phyloP scores from a whole-genome alignment of 2,888 invertebrate genomes.

The Brachyptera risi region DNA sequence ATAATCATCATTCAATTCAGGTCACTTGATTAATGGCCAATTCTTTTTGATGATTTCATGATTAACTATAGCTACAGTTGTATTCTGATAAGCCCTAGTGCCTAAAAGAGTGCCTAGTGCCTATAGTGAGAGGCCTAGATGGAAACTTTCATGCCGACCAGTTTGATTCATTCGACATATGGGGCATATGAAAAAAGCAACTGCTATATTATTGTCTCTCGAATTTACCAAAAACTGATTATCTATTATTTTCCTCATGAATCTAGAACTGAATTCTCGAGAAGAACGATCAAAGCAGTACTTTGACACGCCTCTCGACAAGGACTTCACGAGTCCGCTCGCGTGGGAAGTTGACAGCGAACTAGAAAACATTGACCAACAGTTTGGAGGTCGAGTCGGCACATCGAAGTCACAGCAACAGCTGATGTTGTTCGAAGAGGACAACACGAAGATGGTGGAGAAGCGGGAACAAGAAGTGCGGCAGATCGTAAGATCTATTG shows the following conservation, averaged over 20 bases:
- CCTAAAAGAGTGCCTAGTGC: too few species aligned
- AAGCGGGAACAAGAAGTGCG: conserved; percentile 85
- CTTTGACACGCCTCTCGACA: conserved; percentile 62
- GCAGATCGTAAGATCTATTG: conserved; percentile 86
- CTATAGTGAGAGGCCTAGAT: too few species aligned
- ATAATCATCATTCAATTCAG: too few species aligned
- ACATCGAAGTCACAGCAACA: conserved; percentile 62
- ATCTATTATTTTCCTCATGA: too few species aligned
- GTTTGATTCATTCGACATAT: too few species aligned
- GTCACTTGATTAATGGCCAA: too few species aligned
- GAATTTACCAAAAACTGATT: conserved; percentile 8
- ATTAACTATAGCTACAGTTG: too few species aligned
- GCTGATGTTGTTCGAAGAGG: conserved; percentile 78
- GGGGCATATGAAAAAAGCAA: too few species aligned
- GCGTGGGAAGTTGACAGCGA: conserved; percentile 31
- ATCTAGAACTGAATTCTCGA: conserved; percentile 74
- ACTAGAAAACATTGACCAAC: conserved; percentile 52
- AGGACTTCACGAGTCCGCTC: conserved; percentile 39
- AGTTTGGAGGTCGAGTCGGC: conserved; percentile 41
- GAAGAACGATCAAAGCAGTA: conserved; percentile 88
- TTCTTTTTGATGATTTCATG: too few species aligned
- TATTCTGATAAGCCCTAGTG: too few species aligned
- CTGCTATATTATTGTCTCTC: conserved; percentile 15
- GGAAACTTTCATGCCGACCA: too few species aligned
- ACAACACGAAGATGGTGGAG: conserved; percentile 61